Base-by-base conservation (phyloP, 2,113 vertebrate species). In the Scartelaos histophorus region DNA sequence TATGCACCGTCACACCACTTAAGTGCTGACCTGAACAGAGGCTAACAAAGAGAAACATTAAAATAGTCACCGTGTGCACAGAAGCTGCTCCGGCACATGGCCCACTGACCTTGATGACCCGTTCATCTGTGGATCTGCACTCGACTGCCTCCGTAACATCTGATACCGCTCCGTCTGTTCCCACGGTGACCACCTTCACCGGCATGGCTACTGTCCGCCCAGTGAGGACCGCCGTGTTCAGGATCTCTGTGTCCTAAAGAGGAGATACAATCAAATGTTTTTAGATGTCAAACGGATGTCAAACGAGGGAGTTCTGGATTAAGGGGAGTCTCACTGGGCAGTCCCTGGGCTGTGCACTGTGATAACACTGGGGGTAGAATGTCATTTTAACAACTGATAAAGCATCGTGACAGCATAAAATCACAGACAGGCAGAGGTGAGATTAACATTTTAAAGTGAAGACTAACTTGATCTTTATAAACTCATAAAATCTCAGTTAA, bases 191-290 rank as follows among this genome's bases (percentile, higher is more conserved):
- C 65, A 98, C 96, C 82, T 91, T 96, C 45, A 98, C 76, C 0
- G 97, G 98, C 78, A 98, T 87, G 0, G 96, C 94, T 0, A 98
- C 96, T 0, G 95, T 95, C 54, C 91, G 95, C 0, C 97, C 98
- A 0, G 95, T 98, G 24, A 99, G 96, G 34, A 97, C 92, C 0
- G 97, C 98, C 0, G 97, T 98, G 91, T 99, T 99, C 70, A 99
- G 94, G 71, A 99, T 95, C 84, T 98, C 97, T 0, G 91, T 95
- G 89, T 98, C 96, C 98, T 99, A 49, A 13, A 57, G 13, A 57
- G 12, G 0, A 24, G 22, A 74, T 3, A 68, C 0, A 15, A 15
- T 13, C 34, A 35, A 35, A 19, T 62, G 22, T 62, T 2, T 56
- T 11, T 19, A 51, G 6, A 7, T 3, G 3, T 13, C 54, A 24